These are phyloP conservation scores for Notodonta dromedarius DNA, from an alignment of 2,888 invertebrate species.

Conservation along the genomic window DNA sequence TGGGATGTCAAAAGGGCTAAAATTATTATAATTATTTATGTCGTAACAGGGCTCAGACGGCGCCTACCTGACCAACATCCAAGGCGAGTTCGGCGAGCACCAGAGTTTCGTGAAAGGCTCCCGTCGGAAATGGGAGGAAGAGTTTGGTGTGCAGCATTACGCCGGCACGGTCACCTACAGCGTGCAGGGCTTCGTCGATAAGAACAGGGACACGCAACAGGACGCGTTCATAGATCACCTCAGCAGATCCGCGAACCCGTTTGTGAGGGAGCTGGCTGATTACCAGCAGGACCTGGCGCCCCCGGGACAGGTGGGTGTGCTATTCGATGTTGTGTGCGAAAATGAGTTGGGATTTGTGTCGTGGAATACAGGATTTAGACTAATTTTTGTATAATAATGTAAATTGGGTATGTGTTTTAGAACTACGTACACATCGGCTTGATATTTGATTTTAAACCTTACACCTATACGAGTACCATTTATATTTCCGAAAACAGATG, in stretches of 20 bases:
- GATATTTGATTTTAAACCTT: too few species aligned
- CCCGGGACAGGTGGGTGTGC: constrained; percentile 85
- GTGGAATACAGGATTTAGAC: too few species aligned
- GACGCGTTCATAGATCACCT: constrained; percentile 96
- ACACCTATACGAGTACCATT: too few species aligned
- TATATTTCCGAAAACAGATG: too few species aligned
- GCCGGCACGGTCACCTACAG: constrained; percentile 94
- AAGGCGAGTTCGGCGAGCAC: constrained; percentile 93
- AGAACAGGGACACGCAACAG: constrained; percentile 96
- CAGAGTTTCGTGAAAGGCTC: constrained; percentile 94
- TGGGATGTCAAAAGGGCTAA: too few species aligned
- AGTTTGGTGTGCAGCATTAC: constrained; percentile 95
- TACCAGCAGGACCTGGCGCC: constrained; percentile 81
- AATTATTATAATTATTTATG: too few species aligned
- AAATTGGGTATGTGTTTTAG: too few species aligned
- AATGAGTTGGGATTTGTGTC: too few species aligned
- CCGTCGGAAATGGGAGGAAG: constrained; percentile 94
- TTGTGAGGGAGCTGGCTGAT: constrained; percentile 90
- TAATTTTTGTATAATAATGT: too few species aligned
- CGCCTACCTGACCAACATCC: constrained; percentile 94
- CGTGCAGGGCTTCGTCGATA: constrained; percentile 93
- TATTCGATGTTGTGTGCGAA: too few species aligned
- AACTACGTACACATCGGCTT: too few species aligned
- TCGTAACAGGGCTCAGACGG: constrained; percentile 90
- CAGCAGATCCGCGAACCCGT: constrained; percentile 91